A percentile compares a stretch with the other conserved stretches of the same genome.
phyloP scores from a whole-genome alignment of 2,888 invertebrate genomes.

The Dascillus cervinus region DNA sequence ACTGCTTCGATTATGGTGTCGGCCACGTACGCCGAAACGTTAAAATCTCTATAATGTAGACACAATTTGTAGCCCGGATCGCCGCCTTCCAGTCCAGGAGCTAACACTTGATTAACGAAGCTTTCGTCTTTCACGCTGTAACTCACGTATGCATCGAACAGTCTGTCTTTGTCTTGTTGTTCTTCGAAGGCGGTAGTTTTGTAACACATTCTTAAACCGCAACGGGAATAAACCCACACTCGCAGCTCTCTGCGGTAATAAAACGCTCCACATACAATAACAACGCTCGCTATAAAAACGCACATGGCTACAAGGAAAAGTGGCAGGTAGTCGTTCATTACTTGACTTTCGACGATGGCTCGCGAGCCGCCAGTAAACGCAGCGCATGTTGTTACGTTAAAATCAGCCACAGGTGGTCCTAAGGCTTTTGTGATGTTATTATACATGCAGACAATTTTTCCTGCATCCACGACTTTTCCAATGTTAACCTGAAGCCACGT shows the following conservation, averaged over 20 bases:
- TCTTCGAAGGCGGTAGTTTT: constrained; percentile 74
- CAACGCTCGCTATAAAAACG: constrained; percentile 68
- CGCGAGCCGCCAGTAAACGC: constrained; percentile 64
- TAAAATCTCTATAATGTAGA: constrained; percentile 86
- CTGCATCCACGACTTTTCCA: constrained; percentile 73
- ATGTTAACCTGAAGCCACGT: constrained; percentile 71
- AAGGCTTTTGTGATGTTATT: constrained; percentile 64
- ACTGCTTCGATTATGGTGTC: constrained; percentile 91
- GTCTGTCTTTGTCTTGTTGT: constrained; percentile 73
- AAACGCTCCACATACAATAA: constrained; percentile 68
- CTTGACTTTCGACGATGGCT: constrained; percentile 64
- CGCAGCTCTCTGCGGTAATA: constrained; percentile 74
- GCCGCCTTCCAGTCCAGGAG: constrained; percentile 76
- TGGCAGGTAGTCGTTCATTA: constrained; percentile 76
- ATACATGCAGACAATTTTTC: constrained; percentile 67
- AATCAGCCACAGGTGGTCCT: constrained; percentile 65
- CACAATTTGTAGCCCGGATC: constrained; percentile 81
- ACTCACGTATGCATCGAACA: constrained; percentile 92
- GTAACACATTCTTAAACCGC: constrained; percentile 80
- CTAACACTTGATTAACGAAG: constrained; percentile 83
- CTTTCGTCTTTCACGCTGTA: constrained; percentile 91
- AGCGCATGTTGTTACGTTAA: constrained; percentile 71
- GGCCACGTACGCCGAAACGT: constrained; percentile 79
- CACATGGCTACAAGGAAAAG: constrained; percentile 69
- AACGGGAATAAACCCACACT: constrained; percentile 80